Evolutionary conservation across 2,888 invertebrate genomes (phyloP).

Genomic region (Ennomos fuscantarius): DNA sequence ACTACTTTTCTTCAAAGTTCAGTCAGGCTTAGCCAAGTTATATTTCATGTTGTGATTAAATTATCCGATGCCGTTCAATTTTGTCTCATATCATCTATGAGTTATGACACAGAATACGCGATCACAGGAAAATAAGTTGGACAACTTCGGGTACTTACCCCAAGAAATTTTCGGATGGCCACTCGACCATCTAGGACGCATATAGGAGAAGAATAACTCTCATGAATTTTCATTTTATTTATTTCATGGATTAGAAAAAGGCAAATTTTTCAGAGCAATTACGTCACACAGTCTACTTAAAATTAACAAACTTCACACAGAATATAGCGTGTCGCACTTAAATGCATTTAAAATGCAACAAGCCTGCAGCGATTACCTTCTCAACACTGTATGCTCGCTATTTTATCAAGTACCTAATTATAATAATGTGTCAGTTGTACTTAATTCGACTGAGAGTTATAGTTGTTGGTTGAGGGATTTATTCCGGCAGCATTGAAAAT

Average conservation of each 20-base stretch:
- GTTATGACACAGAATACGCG: neutral
- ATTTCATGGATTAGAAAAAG: constrained; percentile 34
- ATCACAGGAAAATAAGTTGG: neutral
- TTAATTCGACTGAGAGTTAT: no score
- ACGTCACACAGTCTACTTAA: constrained; percentile 48
- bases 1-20: constrained; percentile 47
- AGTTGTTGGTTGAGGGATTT: no score
- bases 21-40: constrained; percentile 39
- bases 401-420: constrained; percentile 19
- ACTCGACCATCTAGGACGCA: no score
- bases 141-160: no score
- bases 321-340: constrained; percentile 52
- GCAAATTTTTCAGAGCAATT: constrained; percentile 23
- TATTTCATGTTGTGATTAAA: constrained; percentile 39
- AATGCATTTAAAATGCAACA: constrained; percentile 63
- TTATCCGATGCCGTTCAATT: constrained; percentile 25
- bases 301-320: constrained; percentile 35
- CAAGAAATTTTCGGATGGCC: no score
- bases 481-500: no score
- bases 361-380: constrained; percentile 39
- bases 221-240: constrained; percentile 24
- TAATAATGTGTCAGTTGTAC: no score
- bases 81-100: constrained; percentile 7
- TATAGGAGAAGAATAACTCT: constrained; percentile 17
- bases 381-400: constrained; percentile 33